Evolutionary conservation across 2,888 invertebrate genomes (phyloP), one percentile per base, ranked within the genome.

Genomic region (Ormyrus rosae): DNA sequence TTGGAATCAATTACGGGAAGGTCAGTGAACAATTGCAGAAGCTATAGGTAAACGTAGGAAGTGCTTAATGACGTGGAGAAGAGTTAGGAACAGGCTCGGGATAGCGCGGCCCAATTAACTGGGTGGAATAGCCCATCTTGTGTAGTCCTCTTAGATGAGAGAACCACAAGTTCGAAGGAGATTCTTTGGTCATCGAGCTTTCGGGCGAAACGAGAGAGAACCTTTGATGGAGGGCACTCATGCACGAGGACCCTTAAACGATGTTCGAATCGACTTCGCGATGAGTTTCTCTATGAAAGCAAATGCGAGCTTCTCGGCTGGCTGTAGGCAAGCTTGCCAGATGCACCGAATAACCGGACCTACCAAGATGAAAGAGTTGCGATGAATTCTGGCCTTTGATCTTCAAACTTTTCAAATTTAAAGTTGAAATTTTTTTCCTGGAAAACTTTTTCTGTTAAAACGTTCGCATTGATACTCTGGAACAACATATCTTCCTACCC

Each of bases 131-230:
- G 53, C 11, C 19, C 72, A 8, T 11, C 6, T 51, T 19, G 55
- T 56, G 58, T 48, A 65, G 61, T 56, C 65, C 72, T 65, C 19
- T 56, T 73, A 56, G 56, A 53, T 55, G 45, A 69, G 53, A 64
- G 76, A 63, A 61, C 53, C 46, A 34, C 69, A 48, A 63, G 55
- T 64, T 56, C 11, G 13, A 60, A 11, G 55, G 56, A 68, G 55
- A 70, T 53, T 50, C 70, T 65, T 70, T 78, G 78, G 72, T 72
- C 78, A 72, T 78, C 72, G 51, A 78, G 68, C 73, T 68, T 65
- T 68, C 56, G 6, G 53, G 56, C 19, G 53, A 60, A 71, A 68
- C 5, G 34, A 11, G 67, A 58, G 56, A 78, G 72, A 72, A 58
- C 46, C 71, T 78, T 78, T 78, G 72, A 78, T 60, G 51, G 61